These are phyloP conservation scores for Lampris megalopsis DNA, from an alignment of 2,113 vertebrate genomes.

Conservation along the genomic window DNA sequence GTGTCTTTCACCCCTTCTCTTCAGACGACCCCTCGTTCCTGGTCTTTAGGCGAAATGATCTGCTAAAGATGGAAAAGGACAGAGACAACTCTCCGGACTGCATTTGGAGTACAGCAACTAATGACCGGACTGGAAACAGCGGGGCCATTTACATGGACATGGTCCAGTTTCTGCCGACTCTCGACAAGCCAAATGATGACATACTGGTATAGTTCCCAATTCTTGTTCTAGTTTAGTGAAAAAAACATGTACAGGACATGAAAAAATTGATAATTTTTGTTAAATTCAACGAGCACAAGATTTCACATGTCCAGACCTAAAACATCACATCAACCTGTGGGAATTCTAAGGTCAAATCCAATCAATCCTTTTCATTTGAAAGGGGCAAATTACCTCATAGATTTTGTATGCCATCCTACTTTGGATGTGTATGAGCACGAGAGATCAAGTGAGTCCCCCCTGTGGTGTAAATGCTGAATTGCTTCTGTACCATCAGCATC, in stretches of 20 bases:
- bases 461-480: constrained; percentile 36
- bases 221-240: neutral
- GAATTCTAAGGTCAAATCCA: too few species aligned
- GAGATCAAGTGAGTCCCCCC: neutral
- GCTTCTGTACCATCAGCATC: constrained; percentile 77
- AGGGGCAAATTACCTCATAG: too few species aligned
- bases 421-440: constrained; percentile 2
- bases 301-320: too few species aligned
- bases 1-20: neutral
- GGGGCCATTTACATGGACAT: constrained; percentile 81
- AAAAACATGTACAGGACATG: too few species aligned
- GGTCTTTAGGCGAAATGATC: constrained; percentile 87
- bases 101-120: constrained; percentile 82
- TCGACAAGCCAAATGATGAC: constrained; percentile 84
- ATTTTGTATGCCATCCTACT: neutral
- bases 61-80: constrained; percentile 84
- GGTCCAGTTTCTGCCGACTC: constrained; percentile 85
- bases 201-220: constrained; percentile 83
- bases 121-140: constrained; percentile 83
- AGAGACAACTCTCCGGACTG: constrained; percentile 61
- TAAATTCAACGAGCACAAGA: too few species aligned
- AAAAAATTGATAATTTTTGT: too few species aligned
- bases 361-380: too few species aligned
- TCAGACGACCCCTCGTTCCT: constrained; percentile 84
- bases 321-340: too few species aligned